A percentile compares a stretch with the other conserved stretches of the same genome.
Conservation (phyloP, 1,140 invertebrate species). For the Pinna nobilis region DNA sequence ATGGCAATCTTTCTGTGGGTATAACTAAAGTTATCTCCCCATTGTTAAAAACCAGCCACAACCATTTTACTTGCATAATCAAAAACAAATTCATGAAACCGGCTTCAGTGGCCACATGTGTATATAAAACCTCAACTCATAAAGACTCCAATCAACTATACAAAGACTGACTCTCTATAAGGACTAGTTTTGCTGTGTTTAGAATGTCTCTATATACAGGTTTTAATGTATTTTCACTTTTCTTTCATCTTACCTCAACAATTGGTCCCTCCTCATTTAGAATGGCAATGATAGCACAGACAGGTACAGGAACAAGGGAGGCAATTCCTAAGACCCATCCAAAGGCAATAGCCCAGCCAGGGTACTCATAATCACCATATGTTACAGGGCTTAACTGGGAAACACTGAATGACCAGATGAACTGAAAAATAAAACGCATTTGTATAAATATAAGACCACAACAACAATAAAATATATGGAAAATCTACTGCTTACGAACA, state of each 20-base stretch:
- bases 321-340: slow-evolving; percentile 63
- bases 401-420: slow-evolving; percentile 67
- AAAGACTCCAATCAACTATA: neutral
- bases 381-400: slow-evolving; percentile 60
- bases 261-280: slow-evolving; percentile 45
- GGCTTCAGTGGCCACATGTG: no score
- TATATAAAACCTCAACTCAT: no score
- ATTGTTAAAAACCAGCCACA: no score
- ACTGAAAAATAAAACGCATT: slow-evolving; percentile 46
- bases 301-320: slow-evolving; percentile 54
- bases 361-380: slow-evolving; percentile 68
- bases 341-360: slow-evolving; percentile 69
- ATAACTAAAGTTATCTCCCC: no score
- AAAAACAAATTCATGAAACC: no score
- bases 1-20: no score
- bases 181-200: neutral
- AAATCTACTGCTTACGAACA: no score
- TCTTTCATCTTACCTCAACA: slow-evolving; percentile 38
- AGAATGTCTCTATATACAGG: neutral
- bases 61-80: no score
- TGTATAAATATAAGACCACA: neutral
- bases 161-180: neutral
- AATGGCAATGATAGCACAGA: slow-evolving; percentile 42
- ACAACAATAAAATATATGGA: neutral
- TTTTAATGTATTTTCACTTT: neutral